Base-by-base conservation (phyloP, 2,797 vertebrate species). In the Anguilla marmorata region DNA sequence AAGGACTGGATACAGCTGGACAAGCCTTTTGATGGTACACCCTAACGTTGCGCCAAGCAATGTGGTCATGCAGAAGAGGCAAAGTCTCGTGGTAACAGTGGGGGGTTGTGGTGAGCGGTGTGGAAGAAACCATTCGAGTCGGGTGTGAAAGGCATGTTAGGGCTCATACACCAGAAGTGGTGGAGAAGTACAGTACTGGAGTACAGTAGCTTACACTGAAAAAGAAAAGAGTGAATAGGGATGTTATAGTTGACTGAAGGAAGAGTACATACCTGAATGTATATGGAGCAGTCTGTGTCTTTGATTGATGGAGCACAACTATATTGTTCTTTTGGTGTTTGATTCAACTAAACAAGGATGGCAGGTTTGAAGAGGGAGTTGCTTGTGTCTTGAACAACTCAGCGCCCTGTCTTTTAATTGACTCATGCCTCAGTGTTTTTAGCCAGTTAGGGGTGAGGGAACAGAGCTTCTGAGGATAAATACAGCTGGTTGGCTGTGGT, bases 1-100 rank as follows among this genome's bases (percentile, higher is more conserved):
- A 99, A 98, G 92, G 98, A 99, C 94, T 99, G 98, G 98, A 95
- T 99, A 27, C 98, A 99, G 4, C 96, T 99, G 37, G 98, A 99
- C 89, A 99, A 99, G 90, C 98, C 98, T 0, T 99, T 99, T 76
- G 98, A 98, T 76, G 98, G 98, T 99, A 91, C 76, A 52, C 9
- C 1, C 9, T 0, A 5, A 1, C 0, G 19, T 50, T 48, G 11
- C 6, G 19, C 11, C 41, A 66, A 27, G n/a, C 24, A 8, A 9
- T n/a, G 24, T 66, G 63, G 24, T 66, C 9, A 24, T 66, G 63
- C 60, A 66, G n/a, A 24, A 27, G 63, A 66, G 63, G 63, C 21
- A n/a, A 66, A 66, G 63, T 66, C 21, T 66, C 6, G 24, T 66
- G 24, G 24, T 66, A 66, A 66, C 24, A 66, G 63, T 66, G 5